Conservation (phyloP, 2,888 invertebrate species). For the Lepidonotus clava region DNA sequence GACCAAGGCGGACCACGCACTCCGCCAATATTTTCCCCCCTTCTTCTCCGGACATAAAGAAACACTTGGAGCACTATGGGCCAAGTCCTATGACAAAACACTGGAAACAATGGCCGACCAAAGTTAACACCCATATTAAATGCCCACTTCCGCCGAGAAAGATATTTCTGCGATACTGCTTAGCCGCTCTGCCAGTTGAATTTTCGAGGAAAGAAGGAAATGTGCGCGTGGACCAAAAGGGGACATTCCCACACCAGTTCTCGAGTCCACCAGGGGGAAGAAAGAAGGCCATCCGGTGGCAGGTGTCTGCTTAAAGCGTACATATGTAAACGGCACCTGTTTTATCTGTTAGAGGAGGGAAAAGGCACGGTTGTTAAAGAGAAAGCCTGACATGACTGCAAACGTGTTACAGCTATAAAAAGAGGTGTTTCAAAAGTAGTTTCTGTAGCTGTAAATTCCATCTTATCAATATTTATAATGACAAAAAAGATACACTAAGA, state of each 20-base stretch:
- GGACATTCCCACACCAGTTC: not conserved
- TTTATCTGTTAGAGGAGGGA: not conserved
- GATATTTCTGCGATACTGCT: slow-evolving; percentile 30
- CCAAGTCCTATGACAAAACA: slow-evolving; percentile 32
- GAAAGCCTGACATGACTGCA: too few species aligned
- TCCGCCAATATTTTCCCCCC: slow-evolving; percentile 43
- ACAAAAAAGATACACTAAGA: too few species aligned
- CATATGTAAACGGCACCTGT: not conserved
- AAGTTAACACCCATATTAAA: slow-evolving; percentile 48
- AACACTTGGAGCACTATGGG: slow-evolving; percentile 33
- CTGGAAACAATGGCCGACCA: slow-evolving; percentile 47
- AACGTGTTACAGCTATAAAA: too few species aligned
- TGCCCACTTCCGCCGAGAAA: slow-evolving; percentile 16
- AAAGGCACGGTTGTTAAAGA: too few species aligned
- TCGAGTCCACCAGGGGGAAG: not conserved
- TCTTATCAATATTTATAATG: too few species aligned
- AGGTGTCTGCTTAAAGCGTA: slow-evolving; percentile 1
- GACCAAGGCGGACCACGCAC: slow-evolving; percentile 26
- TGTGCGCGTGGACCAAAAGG: not conserved
- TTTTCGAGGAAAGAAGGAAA: too few species aligned
- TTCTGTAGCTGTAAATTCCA: too few species aligned
- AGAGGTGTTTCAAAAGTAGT: too few species aligned
- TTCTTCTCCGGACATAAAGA: slow-evolving; percentile 45
- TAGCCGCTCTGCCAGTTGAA: not conserved
- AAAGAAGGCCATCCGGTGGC: slow-evolving; percentile 2